Base-by-base conservation (phyloP, 2,888 invertebrate species). In the Microctonus hyperodae region DNA sequence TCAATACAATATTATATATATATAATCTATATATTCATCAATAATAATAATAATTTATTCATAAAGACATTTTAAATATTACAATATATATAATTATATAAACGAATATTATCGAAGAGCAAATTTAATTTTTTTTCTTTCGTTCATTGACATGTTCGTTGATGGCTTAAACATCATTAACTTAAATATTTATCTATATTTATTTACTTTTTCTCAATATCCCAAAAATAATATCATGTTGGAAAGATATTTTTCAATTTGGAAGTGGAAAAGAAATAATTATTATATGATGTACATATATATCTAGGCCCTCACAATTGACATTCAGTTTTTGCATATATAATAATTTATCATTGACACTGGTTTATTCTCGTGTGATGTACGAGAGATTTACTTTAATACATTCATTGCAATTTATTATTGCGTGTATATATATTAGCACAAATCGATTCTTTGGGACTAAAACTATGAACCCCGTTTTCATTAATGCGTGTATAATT, bases 41-140 rank as follows among this genome's bases (percentile, higher is more conserved):
- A 35, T 65, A 70, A 70, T 75, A 76, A 75, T 72, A 77, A 76
- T 79, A 75, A 76, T 79, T 78, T 79, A 78, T 78, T 79, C 73
- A 77, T 75, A 77, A 77, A 78, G 75, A 76, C 75, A 77, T 56
- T 71, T 69, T 72, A 70, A 73, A 73, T 70, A 66, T 72, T 55
- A 71, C 64, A 48, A 61, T 58, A 68, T 58, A 68, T 60, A 68
- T 69, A 50, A 58, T 71, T 40, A 57, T 50, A n/a, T n/a, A 65
- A 56, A 35, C 10, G 16, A 44, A 44, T 44, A 44, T 44, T 53
- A 22, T 7, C 20, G 22, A 51, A 16, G 3, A 28, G 53, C 23
- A 16, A 4, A 3, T n/a, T 16, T 28, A 13, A 22, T 55, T 20
- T 44, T 13, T 31, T 48, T 51, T 50, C 28, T n/a, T 28, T n/a